Evolutionary conservation across 2,113 vertebrate genomes (phyloP).

Genomic region (Chinchilla lanigera): DNA sequence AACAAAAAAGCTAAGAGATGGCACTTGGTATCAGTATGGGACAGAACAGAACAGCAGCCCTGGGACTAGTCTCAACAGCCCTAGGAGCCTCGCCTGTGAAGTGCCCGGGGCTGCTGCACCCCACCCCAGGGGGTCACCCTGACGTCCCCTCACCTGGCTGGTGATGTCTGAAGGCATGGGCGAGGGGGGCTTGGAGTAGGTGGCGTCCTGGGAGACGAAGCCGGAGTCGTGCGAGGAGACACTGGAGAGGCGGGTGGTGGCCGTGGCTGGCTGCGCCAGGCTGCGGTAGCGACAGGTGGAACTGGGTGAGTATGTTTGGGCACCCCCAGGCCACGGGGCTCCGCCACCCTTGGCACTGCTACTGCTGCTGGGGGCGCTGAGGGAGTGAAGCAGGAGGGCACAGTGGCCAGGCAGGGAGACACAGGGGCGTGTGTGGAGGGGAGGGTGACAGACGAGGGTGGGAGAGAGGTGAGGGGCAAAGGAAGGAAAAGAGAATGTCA

Average conservation of each 20-base stretch:
- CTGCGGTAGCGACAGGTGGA: conserved; percentile 97
- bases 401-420: conserved; percentile 16
- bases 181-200: conserved; percentile 97
- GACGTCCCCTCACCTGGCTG: conserved; percentile 91
- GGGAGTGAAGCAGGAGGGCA: conserved; percentile 19
- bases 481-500: conserved; percentile 86
- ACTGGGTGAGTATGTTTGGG: conserved; percentile 91
- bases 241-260: conserved; percentile 96
- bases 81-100: accelerated
- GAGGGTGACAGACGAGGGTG: conserved; percentile 37
- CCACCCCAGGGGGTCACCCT: background rate
- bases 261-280: conserved; percentile 93
- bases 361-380: conserved; percentile 87
- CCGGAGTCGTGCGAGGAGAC: conserved; percentile 98
- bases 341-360: conserved; percentile 95
- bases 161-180: conserved; percentile 98
- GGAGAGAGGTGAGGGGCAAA: conserved; percentile 68
- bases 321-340: conserved; percentile 90
- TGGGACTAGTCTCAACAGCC: background rate
- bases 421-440: background rate
- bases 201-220: conserved; percentile 96
- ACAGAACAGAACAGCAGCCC: background rate
- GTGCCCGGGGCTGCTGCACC: accelerated
- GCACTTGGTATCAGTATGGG: background rate
- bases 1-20: background rate